Conservation (phyloP, 2,888 invertebrate species). For the Lycocerus yunnanus region DNA sequence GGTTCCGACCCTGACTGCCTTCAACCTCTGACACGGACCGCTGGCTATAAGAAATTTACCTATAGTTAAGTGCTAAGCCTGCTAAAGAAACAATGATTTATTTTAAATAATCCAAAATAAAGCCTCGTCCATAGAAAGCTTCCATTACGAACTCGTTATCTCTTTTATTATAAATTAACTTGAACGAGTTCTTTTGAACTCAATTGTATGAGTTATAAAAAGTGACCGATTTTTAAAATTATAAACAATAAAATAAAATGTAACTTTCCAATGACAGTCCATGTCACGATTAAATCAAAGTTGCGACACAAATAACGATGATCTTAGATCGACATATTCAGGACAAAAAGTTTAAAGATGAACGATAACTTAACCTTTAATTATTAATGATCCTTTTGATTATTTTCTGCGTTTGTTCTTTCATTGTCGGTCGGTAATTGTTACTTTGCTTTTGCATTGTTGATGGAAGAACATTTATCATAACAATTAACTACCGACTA, state of each 20-base stretch:
- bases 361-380: constrained; percentile 12
- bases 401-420: constrained; percentile 12
- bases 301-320: neutral
- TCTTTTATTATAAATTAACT: neutral
- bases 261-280: neutral
- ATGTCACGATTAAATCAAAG: neutral
- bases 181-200: neutral
- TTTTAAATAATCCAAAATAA: neutral
- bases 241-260: neutral
- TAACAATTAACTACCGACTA: constrained; percentile 4
- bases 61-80: neutral
- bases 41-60: constrained; percentile 21
- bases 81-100: neutral
- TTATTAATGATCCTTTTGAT: constrained; percentile 22
- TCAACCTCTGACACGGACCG: constrained; percentile 29
- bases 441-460: constrained; percentile 10
- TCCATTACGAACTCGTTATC: neutral
- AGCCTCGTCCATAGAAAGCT: neutral
- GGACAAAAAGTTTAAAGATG: constrained; percentile 7
- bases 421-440: constrained; percentile 16
- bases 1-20: constrained; percentile 10
- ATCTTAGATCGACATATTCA: neutral
- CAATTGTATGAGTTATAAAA: neutral
- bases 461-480: constrained; percentile 3
- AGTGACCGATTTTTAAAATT: neutral